phyloP scores from a whole-genome alignment of 2,113 vertebrate genomes.

The Pachyramphus minor region DNA sequence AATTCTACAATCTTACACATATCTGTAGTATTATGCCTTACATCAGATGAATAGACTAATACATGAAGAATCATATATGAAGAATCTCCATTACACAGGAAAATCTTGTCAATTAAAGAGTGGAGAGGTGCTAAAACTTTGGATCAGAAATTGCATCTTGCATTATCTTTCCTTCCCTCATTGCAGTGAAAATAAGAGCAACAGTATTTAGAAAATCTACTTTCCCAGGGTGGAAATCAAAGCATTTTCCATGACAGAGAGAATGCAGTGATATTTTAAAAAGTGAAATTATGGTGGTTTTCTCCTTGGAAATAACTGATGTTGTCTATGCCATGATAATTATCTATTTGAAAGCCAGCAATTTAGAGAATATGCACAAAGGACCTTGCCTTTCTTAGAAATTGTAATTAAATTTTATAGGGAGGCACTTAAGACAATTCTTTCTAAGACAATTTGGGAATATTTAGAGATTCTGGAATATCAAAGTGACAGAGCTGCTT shows the following conservation, averaged over 20 bases:
- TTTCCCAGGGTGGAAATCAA: not conserved
- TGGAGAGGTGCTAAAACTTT: not conserved
- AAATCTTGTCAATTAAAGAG: not conserved
- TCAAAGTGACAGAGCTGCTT: not conserved
- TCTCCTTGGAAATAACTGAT: not conserved
- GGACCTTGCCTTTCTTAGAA: not conserved
- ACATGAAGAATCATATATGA: not conserved
- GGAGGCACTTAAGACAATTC: not conserved
- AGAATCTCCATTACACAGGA: not conserved
- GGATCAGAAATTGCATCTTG: not conserved
- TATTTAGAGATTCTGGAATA: not conserved
- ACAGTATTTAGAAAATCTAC: not conserved
- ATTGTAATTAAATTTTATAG: not conserved
- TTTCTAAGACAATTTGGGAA: not conserved
- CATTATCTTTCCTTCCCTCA: not conserved
- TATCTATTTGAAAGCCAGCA: not conserved
- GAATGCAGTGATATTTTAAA: not conserved
- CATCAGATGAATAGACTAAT: not conserved
- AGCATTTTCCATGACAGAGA: not conserved
- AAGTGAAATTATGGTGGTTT: not conserved
- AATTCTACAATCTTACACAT: not conserved
- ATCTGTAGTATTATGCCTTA: not conserved
- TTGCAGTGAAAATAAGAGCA: not conserved
- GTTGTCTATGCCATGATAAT: not conserved
- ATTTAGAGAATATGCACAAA: not conserved